These are phyloP conservation scores for Chrysogorgia sp. DNA, from an alignment of 92 coral and sea anemone genomes.

Conservation along the genomic window DNA sequence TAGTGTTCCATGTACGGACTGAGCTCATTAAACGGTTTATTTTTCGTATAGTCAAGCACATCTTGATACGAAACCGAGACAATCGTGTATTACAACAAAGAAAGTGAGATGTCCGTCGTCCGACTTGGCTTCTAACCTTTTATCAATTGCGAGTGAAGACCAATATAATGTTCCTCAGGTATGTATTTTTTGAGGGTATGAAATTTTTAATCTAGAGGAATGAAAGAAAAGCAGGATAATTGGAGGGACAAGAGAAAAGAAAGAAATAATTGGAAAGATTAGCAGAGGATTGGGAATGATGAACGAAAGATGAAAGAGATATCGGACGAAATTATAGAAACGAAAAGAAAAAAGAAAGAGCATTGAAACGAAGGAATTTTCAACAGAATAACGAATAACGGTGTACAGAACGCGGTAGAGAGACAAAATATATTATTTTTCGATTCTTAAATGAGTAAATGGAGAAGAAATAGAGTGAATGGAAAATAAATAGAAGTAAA, in stretches of 20 bases:
- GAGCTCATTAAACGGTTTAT: too few species aligned
- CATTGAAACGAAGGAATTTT: too few species aligned
- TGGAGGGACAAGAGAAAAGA: background rate
- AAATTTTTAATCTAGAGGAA: background rate
- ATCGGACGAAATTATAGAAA: too few species aligned
- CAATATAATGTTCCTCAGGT: slow-evolving; percentile 36
- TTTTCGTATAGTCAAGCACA: background rate
- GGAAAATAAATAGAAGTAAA: too few species aligned
- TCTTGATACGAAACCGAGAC: background rate
- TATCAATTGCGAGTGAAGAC: background rate
- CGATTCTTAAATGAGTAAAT: too few species aligned
- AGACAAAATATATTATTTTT: too few species aligned
- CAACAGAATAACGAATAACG: too few species aligned
- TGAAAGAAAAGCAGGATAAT: background rate
- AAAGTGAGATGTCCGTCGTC: slow-evolving; percentile 28
- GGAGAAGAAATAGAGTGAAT: too few species aligned
- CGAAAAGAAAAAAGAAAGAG: too few species aligned
- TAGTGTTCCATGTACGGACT: too few species aligned
- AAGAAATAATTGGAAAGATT: background rate
- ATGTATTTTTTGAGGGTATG: background rate
- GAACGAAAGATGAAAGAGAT: background rate
- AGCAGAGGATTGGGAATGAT: background rate
- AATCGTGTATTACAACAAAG: slow-evolving; percentile 6
- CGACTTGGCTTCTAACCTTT: background rate
- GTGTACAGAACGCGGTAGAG: too few species aligned